Base-by-base conservation (phyloP, 2,797 vertebrate genomes). In the Xiphorhynchus erythropygius region DNA sequence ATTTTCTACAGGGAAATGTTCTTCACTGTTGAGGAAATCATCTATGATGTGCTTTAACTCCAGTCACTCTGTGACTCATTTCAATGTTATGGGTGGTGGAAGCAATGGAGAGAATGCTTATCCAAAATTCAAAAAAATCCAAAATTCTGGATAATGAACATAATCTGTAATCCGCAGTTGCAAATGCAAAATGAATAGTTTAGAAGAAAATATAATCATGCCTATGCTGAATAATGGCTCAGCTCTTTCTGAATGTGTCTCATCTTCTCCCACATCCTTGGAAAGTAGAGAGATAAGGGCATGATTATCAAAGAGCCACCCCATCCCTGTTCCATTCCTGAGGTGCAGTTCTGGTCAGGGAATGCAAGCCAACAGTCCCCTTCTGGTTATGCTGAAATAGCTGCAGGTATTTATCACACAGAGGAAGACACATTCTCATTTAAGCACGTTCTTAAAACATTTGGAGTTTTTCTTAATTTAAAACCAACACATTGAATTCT, bases 221-320 rank as follows among this genome's bases (percentile, higher is more conserved):
- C 42, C 39, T 32, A 42, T 47, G 17, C 4, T 56, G n/a, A 69
- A 19, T 1, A 5, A n/a, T 2, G 5, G 4, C n/a, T 86, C 23
- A 71, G 16, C 28, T 73, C 6, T 62, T 82, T 73, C 17, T 53
- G 64, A 70, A n/a, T 30, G 17, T 14, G 11, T 46, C 87, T 9
- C 30, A n/a, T 84, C 28, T 62, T 90, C 17, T 78, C 15, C 47
- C 2, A 1, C 27, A 13, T 30, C 37, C 27, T 71, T 64, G 56
- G 46, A 41, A 91, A 67, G 3, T 2, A 25, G 56, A 64, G 33
- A 55, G 41, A 16, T 3, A 27, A 13, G 9, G 55, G 2, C 4
- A 2, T 18, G 46, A 65, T 24, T 42, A 65, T 24, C 65, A 52
- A 57, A 21, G 11, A 8, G 7, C 32, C 0, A 0, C 1, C 2